Base-by-base conservation (phyloP, 2,888 invertebrate genomes). In the Caenorhabditis imperialis region DNA sequence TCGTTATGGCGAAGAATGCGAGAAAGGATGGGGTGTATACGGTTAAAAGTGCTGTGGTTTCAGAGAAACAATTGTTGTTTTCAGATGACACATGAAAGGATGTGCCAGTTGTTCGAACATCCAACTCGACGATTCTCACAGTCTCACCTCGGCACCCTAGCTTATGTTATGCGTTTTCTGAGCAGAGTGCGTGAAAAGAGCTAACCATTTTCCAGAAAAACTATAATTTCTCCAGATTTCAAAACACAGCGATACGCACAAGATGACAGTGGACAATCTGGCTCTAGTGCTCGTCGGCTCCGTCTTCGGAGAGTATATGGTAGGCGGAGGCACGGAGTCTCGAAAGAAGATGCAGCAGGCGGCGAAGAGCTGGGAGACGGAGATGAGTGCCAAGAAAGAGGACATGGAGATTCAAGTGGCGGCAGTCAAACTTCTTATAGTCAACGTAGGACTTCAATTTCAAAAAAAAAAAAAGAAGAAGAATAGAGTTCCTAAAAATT, bases 241-340 rank as follows among this genome's bases (percentile, higher is more conserved):
- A 7, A 35, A 61, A 27, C 62, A 74, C 20, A 60, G 75, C 12
- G 71, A 67, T 22, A 44, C 35, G 0, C 74, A 84, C 42, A 81
- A 81, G 38, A 84, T 84, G 84, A 75, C 71, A 4, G 44, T 63
- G 5, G 67, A 74, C n/a, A 84, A 82, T 55, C 47, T 84, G 47
- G 81, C 81, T 3, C 76, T 77, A 0, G 81, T 83, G 2, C 78
- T 84, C 18, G 82, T 82, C 8, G 81, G 77, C 16, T 78, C 81
- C 1, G 61, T 84, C 5, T 84, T 84, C 45, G 65, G 74, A 22
- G 81, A 80, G 18, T 67, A 35, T 12, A 73, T 73, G 73, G 50
- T 70, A 8, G 72, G 75, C 16, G 71, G 61, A 16, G 58, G 58
- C 0, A 63, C 72, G 3, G 72, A 63, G 33, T 44, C 72, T 5